Evolutionary conservation across 2,888 invertebrate species (phyloP), one percentile per base, ranked within the genome.

Genomic region (Drosophila falleni): DNA sequence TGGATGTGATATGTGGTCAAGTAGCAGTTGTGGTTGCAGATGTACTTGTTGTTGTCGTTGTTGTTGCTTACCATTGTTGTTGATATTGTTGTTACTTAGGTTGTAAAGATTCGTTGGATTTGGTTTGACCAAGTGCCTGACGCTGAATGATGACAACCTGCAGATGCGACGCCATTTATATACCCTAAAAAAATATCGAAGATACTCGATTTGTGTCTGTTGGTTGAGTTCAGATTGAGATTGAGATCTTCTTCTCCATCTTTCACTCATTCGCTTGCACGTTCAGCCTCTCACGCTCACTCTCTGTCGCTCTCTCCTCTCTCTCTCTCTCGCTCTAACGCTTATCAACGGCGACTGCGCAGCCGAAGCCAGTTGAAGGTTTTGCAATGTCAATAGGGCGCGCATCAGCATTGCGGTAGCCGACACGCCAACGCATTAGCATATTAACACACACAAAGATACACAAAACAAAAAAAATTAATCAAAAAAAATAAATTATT

Each of bases 351-450:
- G 69, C 68, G 39, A 55, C 50, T 68, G 44, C 65, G 55, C 51
- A 56, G 56, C 46, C 55, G 59, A 55, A 58, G 63, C 53, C 50
- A 55, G 54, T 33, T 54, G 71, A 62, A 60, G 83, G 89, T 83
- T 88, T 88, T 75, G 84, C 89, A 88, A 84, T 88, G 78, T 71
- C 83, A 78, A 88, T 62, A 78, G 89, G 83, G 75, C 83, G 55
- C 47, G 42, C 47, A 54, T 54, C 31, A 31, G 46, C 35, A 47
- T 46, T 46, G 63, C 56, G 42, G 35, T 61, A 46, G 51, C 33
- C 51, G 35, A 69, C 61, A 72, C 81, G 83, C 87, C 87, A 78
- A 87, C 78, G 62, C 85, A 79, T 76, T 75, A 54, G 62, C 78
- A 82, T 81, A 71, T 65, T 44, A 46, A 59, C 37, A 55, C 44